phyloP scores from a whole-genome alignment of 2,888 invertebrate species.

The Eupithecia insigniata region DNA sequence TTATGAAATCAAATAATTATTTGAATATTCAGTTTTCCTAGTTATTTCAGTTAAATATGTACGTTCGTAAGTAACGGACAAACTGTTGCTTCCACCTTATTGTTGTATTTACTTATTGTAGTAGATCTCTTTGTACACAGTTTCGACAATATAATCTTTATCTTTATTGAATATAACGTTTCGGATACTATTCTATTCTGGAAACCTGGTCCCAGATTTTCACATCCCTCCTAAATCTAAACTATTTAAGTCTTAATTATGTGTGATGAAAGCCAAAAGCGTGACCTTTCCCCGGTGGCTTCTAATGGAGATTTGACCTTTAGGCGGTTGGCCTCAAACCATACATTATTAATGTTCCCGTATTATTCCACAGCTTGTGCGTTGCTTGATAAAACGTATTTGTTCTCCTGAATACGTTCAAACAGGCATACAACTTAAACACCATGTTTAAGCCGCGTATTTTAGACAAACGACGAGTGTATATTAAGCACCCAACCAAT shows the following conservation, averaged over 20 bases:
- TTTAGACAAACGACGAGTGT: background rate
- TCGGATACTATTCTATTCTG: background rate
- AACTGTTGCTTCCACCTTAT: no score
- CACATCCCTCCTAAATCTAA: slow-evolving; percentile 23
- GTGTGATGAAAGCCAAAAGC: slow-evolving; percentile 63
- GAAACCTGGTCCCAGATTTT: slow-evolving; percentile 14
- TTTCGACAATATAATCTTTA: no score
- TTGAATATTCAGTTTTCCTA: no score
- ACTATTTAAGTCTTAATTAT: slow-evolving; percentile 51
- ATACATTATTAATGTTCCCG: slow-evolving; percentile 68
- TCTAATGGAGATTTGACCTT: slow-evolving; percentile 70
- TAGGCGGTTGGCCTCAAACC: slow-evolving; percentile 59
- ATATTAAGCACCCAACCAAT: background rate
- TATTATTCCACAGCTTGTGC: slow-evolving; percentile 48
- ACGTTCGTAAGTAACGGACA: no score
- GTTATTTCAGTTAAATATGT: no score
- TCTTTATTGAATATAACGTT: background rate
- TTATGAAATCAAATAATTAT: no score
- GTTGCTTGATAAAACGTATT: slow-evolving; percentile 34
- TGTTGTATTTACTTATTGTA: no score
- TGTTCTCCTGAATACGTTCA: slow-evolving; percentile 19
- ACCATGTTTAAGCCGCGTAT: background rate
- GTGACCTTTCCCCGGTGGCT: slow-evolving; percentile 64
- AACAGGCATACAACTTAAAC: background rate
- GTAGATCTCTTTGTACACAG: no score